Evolutionary conservation across 2,797 vertebrate species (phyloP).

Genomic region (Chaetodon trifasciatus): DNA sequence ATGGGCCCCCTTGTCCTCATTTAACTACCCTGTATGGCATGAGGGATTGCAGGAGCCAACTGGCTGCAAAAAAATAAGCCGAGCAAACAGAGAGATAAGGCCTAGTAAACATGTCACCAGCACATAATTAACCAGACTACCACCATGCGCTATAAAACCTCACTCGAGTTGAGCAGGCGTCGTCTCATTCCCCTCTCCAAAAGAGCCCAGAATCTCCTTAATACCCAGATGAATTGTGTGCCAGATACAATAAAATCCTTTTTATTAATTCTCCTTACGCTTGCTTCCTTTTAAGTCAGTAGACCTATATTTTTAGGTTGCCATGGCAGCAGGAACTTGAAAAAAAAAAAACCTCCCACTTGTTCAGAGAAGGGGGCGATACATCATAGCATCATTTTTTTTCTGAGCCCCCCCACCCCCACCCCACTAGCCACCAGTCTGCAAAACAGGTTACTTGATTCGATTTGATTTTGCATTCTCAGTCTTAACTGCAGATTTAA

Average conservation of each 20-base stretch:
- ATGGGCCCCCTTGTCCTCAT: conserved; percentile 59
- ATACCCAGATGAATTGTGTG: conserved; percentile 86
- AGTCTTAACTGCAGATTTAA: conserved; percentile 40
- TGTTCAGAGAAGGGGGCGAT: conserved; percentile 57
- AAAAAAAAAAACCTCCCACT: conserved; percentile 63
- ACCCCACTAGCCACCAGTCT: background rate
- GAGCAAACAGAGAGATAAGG: conserved; percentile 81
- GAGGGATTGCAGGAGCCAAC: conserved; percentile 68
- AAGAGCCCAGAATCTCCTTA: conserved; percentile 80
- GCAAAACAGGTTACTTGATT: conserved; percentile 45
- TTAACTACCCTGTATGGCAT: conserved; percentile 64
- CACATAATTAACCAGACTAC: conserved; percentile 84
- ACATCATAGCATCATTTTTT: conserved; percentile 66
- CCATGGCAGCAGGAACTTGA: conserved; percentile 80
- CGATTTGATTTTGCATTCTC: conserved; percentile 3
- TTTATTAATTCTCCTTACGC: conserved; percentile 86
- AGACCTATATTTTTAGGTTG: conserved; percentile 87
- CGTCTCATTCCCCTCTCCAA: conserved; percentile 63
- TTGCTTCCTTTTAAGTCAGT: conserved; percentile 76
- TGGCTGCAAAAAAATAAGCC: conserved; percentile 66
- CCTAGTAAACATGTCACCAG: conserved; percentile 84
- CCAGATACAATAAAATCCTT: conserved; percentile 86
- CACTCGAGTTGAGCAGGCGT: conserved; percentile 59
- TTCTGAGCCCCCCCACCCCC: conserved; percentile 31
- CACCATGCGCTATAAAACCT: conserved; percentile 72